Percentiles rank a stretch among this genome's conserved stretches.
These are phyloP conservation scores for Drosophila gunungcola DNA, from an alignment of 1,140 invertebrate genomes.

Conservation along the genomic window DNA sequence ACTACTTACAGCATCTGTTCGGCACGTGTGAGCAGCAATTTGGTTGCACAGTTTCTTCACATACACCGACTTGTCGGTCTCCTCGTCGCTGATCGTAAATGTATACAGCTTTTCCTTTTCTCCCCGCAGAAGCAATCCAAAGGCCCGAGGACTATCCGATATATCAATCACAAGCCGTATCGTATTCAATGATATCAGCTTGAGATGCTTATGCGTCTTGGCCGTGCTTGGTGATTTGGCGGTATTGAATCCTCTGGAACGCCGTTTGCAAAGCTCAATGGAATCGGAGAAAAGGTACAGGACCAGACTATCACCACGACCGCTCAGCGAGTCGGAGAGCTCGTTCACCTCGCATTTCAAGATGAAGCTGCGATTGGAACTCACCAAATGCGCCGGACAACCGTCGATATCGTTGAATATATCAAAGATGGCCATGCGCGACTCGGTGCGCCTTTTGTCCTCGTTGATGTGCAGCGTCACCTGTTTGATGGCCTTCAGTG, in stretches of 20 bases:
- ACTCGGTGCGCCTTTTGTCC: slow-evolving; percentile 97
- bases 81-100: slow-evolving; percentile 93
- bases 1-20: slow-evolving; percentile 91
- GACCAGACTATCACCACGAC: slow-evolving; percentile 94
- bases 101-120: slow-evolving; percentile 95
- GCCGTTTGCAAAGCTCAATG: slow-evolving; percentile 95
- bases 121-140: slow-evolving; percentile 93
- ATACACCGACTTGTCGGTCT: slow-evolving; percentile 92
- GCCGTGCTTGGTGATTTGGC: slow-evolving; percentile 88
- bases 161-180: slow-evolving; percentile 95
- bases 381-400: slow-evolving; percentile 96
- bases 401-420: slow-evolving; percentile 99
- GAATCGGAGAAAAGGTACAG: slow-evolving; percentile 97
- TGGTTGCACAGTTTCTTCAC: slow-evolving; percentile 93
- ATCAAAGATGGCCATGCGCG: slow-evolving; percentile 97
- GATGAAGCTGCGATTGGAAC: slow-evolving; percentile 95
- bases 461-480: slow-evolving; percentile 99
- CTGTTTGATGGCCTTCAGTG: slow-evolving; percentile 94
- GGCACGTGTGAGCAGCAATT: slow-evolving; percentile 94
- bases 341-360: slow-evolving; percentile 95
- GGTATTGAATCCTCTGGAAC: slow-evolving; percentile 91
- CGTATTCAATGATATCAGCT: slow-evolving; percentile 93
- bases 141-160: slow-evolving; percentile 94
- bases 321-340: slow-evolving; percentile 93
- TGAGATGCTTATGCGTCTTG: slow-evolving; percentile 96